Base-by-base conservation (phyloP, 2,797 vertebrate genomes). In the Enteromius treurensis region DNA sequence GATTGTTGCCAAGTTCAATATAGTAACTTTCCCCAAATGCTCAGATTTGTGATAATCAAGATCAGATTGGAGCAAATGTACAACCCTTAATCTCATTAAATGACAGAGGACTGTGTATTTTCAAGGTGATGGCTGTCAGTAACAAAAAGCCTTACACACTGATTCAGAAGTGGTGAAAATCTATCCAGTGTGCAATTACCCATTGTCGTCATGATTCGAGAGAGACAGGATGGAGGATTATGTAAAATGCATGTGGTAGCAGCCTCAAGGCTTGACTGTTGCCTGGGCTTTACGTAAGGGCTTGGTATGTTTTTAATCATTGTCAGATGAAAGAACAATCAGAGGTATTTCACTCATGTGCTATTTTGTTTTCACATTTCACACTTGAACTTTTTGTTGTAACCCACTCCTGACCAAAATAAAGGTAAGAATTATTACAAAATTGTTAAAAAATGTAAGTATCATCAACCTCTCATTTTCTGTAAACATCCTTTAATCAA, bases 261-360 rank as follows among this genome's bases (percentile, higher is more conserved):
- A 76, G 81, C 47, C 34, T 32, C 53, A 49, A 85, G 70, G 71
- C 73, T 65, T 64, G 55, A 85, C 80, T 29, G 32, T 70, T 73
- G 80, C 64, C 77, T 75, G 76, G 58, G 49, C 84, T 76, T 89
- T 90, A 87, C 70, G 69, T 88, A 91, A 89, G 75, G 21, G 82
- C 80, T 81, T 71, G 53, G 49, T 77, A 85, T 80, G 83, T 85
- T 81, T 86, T 86, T 79, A 86, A 86, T 88, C 84, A 53, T 26
- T 77, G 79, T 86, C 88, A 86, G 86, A 86, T 87, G 85, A 86
- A 77, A 34, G 49, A 42, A 69, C 83, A 82, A 79, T 82, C 62
- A 34, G 62, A 79, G 75, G 47, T 80, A 87, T 90, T 88, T 85
- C 51, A 84, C 67, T 73, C 84, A 78, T 60, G 68, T 80, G 86